A percentile compares a stretch with the other conserved stretches of the same genome.
phyloP scores from a whole-genome alignment of 2,797 vertebrate species.

The Numenius phaeopus region DNA sequence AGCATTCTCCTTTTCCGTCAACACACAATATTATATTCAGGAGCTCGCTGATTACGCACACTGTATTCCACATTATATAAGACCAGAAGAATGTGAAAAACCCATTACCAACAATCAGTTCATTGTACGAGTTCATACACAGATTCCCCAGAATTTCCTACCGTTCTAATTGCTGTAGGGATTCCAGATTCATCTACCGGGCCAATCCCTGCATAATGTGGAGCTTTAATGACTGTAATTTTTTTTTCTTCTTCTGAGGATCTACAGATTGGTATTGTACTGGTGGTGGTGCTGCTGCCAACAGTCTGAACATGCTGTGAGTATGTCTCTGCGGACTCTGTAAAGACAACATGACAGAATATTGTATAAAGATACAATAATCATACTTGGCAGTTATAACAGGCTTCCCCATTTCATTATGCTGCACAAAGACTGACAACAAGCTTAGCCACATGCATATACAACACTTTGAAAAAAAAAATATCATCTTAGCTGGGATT shows the following conservation, averaged over 20 bases:
- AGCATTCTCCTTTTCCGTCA: slow-evolving; percentile 36
- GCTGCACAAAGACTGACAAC: neutral
- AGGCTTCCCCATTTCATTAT: neutral
- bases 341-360: slow-evolving; percentile 42
- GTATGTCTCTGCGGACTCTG: slow-evolving; percentile 88
- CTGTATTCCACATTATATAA: slow-evolving; percentile 71
- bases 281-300: slow-evolving; percentile 82
- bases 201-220: slow-evolving; percentile 97
- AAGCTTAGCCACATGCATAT: neutral
- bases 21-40: slow-evolving; percentile 66
- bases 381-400: neutral
- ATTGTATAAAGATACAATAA: neutral
- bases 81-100: slow-evolving; percentile 74
- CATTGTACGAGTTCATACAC: slow-evolving; percentile 69
- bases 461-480: neutral
- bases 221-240: slow-evolving; percentile 95
- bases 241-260: slow-evolving; percentile 95
- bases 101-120: slow-evolving; percentile 73
- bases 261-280: slow-evolving; percentile 90
- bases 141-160: slow-evolving; percentile 80
- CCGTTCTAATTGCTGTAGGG: slow-evolving; percentile 98
- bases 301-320: slow-evolving; percentile 86
- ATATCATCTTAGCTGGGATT: neutral
- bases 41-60: slow-evolving; percentile 49
- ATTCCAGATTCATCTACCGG: slow-evolving; percentile 97